Evolutionary conservation across 2,888 invertebrate species (phyloP).

Genomic region (Lagria hirta): DNA sequence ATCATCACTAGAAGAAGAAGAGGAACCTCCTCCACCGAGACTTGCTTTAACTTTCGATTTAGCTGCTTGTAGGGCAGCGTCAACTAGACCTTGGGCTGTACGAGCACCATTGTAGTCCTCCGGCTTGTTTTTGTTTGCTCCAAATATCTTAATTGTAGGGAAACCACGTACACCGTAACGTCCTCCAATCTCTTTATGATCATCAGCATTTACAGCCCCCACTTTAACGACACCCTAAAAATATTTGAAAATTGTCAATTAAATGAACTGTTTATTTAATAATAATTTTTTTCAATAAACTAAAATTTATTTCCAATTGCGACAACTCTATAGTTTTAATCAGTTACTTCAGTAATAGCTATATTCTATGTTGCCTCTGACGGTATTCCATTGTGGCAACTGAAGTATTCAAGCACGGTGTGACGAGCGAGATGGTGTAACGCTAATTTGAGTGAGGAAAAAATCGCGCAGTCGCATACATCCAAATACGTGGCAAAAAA

Average conservation of each 20-base stretch:
- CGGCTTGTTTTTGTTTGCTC: constrained; percentile 77
- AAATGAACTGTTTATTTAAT: constrained; percentile 2
- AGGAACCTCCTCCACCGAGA: constrained; percentile 62
- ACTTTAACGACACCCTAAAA: constrained; percentile 86
- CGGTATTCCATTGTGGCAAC: too few relatives aligned
- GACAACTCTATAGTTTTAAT: too few relatives aligned
- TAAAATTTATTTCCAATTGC: too few relatives aligned
- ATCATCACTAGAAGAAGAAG: constrained; percentile 39
- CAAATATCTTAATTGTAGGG: constrained; percentile 96
- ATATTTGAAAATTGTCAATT: constrained; percentile 19
- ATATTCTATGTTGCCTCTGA: too few relatives aligned
- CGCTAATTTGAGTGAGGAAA: too few relatives aligned
- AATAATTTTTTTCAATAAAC: too few relatives aligned
- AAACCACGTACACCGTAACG: constrained; percentile 87
- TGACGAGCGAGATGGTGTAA: too few relatives aligned
- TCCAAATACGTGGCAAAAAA: too few relatives aligned
- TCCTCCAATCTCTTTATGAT: constrained; percentile 77
- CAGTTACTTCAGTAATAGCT: too few relatives aligned
- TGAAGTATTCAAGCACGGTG: too few relatives aligned
- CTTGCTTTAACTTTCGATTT: constrained; percentile 71
- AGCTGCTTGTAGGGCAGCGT: constrained; percentile 78
- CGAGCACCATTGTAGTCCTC: constrained; percentile 83
- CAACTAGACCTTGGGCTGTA: constrained; percentile 83
- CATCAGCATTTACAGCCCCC: constrained; percentile 91
- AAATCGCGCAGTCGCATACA: too few relatives aligned